Evolutionary conservation across 2,888 invertebrate species (phyloP).

Genomic region (Phytoseiulus persimilis): DNA sequence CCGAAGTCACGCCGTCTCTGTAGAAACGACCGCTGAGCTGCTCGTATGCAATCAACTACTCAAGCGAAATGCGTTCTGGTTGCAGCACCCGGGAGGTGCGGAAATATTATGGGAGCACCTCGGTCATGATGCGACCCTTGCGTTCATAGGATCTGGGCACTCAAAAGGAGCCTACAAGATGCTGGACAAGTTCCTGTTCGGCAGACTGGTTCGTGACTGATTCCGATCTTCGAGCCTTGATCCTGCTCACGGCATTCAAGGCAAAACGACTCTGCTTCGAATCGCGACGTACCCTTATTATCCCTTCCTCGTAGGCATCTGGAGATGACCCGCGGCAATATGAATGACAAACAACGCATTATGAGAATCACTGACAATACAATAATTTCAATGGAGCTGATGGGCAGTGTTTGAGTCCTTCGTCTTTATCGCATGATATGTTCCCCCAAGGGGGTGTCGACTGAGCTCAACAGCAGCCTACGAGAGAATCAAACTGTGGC

Average conservation of each 20-base stretch:
- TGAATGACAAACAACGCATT: neutral
- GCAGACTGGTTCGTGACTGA: constrained; percentile 61
- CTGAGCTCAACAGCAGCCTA: too few species aligned
- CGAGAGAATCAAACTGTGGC: too few species aligned
- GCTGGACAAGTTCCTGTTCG: constrained; percentile 64
- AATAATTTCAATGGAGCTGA: neutral
- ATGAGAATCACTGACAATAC: constrained; percentile 53
- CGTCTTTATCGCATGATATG: too few species aligned
- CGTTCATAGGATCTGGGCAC: constrained; percentile 72
- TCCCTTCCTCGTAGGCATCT: too few species aligned
- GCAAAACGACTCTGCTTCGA: too few species aligned
- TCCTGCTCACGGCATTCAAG: neutral
- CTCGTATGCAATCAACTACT: too few species aligned
- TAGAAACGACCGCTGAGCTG: too few species aligned
- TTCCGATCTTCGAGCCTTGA: constrained; percentile 53
- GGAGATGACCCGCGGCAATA: neutral
- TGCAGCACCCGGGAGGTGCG: constrained; percentile 71
- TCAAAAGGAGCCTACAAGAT: constrained; percentile 59
- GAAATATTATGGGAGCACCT: constrained; percentile 75
- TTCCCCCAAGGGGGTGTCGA: too few species aligned
- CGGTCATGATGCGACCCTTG: constrained; percentile 71
- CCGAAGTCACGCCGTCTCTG: neutral
- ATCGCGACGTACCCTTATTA: too few species aligned
- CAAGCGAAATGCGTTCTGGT: too few species aligned
- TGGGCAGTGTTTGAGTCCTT: too few species aligned